Evolutionary conservation across 2,888 invertebrate species (phyloP), one percentile per base, ranked within the genome.

Genomic region (Drosophila algonquin): DNA sequence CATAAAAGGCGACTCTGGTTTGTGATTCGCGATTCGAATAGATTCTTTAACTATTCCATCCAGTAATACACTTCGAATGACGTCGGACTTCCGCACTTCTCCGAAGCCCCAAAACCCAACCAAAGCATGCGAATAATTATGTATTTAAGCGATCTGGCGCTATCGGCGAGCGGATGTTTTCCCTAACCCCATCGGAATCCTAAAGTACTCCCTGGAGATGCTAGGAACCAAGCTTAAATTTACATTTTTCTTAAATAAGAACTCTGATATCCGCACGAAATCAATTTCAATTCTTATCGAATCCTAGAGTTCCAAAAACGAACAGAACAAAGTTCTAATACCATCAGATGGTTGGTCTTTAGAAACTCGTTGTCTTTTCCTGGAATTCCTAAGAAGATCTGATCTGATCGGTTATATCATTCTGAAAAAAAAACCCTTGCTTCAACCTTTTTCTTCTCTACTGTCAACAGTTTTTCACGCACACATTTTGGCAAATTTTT

Each of bases 11-110:
- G 50, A 55, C 67, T 67, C 69, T 54, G 73, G 72, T 72, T 72
- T 71, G 71, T 70, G 58, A 61, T 55, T 70, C 40, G 65, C 65
- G 65, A 67, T 67, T 53, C 35, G 56, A 56, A 68, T 56, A 50
- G 30, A 8, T 6, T 44, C 67, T 69, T 69, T 67, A 67, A 67
- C 24, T 5, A 24, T 24, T 5, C 57, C 57, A 57, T 57, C 35
- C 63, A 57, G 59, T 40, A 64, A 48, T 48, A 65, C 65, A 48
- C 60, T 62, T 18, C 32, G 47, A 48, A 51, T 68, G 67, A 67
- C 67, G 67, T 57, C 32, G 59, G 1, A n/a, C 14, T 40, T 40
- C 40, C 40, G 40, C 21, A 21, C 21, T 21, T 40, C 14, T n/a
- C 40, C n/a, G 3, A 2, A 40, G 6, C 7, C 24, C 24, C 24